Base-by-base conservation (phyloP, 1,140 invertebrate species). In the Gryon sp. region DNA sequence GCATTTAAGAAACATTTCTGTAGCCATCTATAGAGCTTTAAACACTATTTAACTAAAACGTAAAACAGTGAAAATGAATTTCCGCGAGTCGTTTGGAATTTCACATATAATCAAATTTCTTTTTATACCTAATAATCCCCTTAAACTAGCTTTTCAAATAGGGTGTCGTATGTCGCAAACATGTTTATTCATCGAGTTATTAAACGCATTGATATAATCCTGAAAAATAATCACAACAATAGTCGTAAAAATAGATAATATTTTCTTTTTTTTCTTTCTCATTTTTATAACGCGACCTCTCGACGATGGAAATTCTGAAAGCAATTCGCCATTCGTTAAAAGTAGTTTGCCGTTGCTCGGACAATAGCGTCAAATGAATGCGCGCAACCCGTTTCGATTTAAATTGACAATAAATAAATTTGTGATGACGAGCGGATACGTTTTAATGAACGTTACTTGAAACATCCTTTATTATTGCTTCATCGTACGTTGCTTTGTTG, bases 361-460 rank as follows among this genome's bases (percentile, higher is more conserved):
- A 81, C 79, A 82, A 82, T 82, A 55, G 72, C 18, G 38, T 59
- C 72, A 81, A 82, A 82, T 79, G 79, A 84, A 80, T 80, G 52
- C 55, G 22, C 41, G 46, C 70, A 30, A 65, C 46, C 66, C 60
- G 60, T 38, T 62, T 60, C 34, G 19, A 63, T 73, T 38, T 46
- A 78, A 80, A 83, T 83, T 72, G 78, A 80, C 78, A 78, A 77
- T 74, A 83, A 84, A 82, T 76, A 84, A 73, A 82, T 82, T 83
- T 46, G 62, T 43, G 38, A 78, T 53, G 76, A 66, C 53, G 66
- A 43, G 46, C 52, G 41, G 50, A 48, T 48, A 48, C 55, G 72
- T 81, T 86, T 84, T 81, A 82, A 83, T 77, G 79, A 75, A 76
- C 60, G 69, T 75, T 70, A 60, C 30, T 62, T 26, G 52, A 43